Evolutionary conservation across 2,888 invertebrate species (phyloP), one percentile per base, ranked within the genome.

Genomic region (Malthinus seriepunctatus): DNA sequence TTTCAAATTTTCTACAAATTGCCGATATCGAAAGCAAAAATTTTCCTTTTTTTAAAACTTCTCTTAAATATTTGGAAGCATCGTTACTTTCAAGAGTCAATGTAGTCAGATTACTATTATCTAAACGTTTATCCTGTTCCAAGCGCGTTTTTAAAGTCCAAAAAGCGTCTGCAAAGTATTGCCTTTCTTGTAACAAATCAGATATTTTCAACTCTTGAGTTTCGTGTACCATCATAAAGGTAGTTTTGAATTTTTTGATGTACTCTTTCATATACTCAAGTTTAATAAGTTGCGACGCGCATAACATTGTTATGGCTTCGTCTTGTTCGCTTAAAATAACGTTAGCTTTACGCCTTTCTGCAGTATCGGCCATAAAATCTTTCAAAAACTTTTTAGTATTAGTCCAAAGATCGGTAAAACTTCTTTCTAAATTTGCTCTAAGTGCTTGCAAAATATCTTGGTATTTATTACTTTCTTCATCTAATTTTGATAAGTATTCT

Each of bases 1-100:
- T 85, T 71, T 90, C 90, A 59, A 87, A 83, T 71, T 88, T 88
- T 46, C 83, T 78, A 65, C 90, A 91, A 50, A 88, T 84, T 34
- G 82, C 81, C 0, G 84, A 79, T 56, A 90, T 73, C 65, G 86
- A 84, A 32, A 84, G 70, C n/a, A 90, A 77, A 12, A 82, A 83
- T 60, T 84, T 80, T 4, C 88, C 82, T 69, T 86, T 88, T 15
- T 78, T 78, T 34, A 81, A 76, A 1, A 84, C 73, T n/a, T 76
- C 76, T 67, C 85, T 80, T 1, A 88, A 77, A 44, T 78, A 76
- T 82, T 82, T 79, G 37, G 84, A 81, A 46, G 82, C 78, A 52
- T 83, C 80, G 65, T 86, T 84, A 66, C 89, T 88, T 34, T 80
- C 76, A 44, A 87, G 83, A 8, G 86, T 87, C 72, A 90, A 78